These are phyloP conservation scores for Apoderus coryli DNA, from an alignment of 2,888 invertebrate genomes.

Conservation along the genomic window DNA sequence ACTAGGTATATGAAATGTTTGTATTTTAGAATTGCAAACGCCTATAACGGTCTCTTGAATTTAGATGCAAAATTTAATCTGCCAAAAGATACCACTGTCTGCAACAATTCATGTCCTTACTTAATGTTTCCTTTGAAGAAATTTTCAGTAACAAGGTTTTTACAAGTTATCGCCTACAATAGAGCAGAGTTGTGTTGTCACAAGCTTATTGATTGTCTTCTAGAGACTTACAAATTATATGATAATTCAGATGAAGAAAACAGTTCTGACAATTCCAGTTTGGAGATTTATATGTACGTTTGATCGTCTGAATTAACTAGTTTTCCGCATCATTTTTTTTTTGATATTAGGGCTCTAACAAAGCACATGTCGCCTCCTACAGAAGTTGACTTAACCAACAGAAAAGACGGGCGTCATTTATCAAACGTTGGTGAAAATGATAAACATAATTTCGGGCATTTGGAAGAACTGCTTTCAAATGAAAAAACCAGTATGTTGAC, in stretches of 20 bases:
- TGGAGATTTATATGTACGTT: conserved; percentile 54
- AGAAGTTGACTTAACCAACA: conserved; percentile 11
- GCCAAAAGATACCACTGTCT: conserved; percentile 43
- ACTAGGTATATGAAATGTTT: no score
- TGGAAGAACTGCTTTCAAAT: conserved; percentile 46
- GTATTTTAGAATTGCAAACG: conserved; percentile 43
- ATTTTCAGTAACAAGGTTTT: conserved; percentile 55
- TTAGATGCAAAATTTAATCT: conserved; percentile 39
- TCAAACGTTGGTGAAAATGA: no score
- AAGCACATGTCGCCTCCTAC: conserved; percentile 53
- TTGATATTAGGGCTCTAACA: conserved; percentile 46
- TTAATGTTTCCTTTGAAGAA: conserved; percentile 54
- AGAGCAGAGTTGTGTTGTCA: conserved; percentile 56
- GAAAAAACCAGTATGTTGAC: conserved; percentile 54
- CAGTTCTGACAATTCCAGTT: conserved; percentile 47
- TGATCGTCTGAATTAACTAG: no score
- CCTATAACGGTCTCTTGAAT: conserved; percentile 45
- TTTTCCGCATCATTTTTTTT: no score
- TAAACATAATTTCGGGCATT: conserved; percentile 30
- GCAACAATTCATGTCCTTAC: conserved; percentile 63
- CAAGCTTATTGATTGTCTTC: conserved; percentile 52
- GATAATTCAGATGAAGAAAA: conserved; percentile 37
- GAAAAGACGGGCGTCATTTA: no score
- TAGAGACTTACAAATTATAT: conserved; percentile 48
- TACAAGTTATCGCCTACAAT: conserved; percentile 58